phyloP scores from a whole-genome alignment of 1,140 invertebrate genomes.

The Pseudachorutes palmiensis region DNA sequence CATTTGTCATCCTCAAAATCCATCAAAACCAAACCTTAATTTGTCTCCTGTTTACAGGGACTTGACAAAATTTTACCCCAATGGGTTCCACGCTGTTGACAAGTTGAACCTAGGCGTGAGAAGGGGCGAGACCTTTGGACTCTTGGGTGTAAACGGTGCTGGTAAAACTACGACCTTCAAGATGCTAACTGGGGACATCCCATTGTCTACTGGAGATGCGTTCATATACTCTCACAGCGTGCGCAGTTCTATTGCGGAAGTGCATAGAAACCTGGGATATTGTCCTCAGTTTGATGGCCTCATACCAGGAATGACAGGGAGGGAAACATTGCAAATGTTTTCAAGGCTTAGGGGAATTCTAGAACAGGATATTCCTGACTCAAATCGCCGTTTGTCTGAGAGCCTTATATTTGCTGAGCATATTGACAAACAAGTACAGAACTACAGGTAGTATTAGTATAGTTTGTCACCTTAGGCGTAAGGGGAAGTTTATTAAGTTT shows the following conservation, averaged over 20 bases:
- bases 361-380: slow-evolving; percentile 38
- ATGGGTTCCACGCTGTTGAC: slow-evolving; percentile 40
- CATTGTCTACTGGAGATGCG: slow-evolving; percentile 53
- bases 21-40: too few relatives aligned
- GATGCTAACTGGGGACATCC: slow-evolving; percentile 74
- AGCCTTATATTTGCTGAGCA: slow-evolving; percentile 41
- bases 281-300: slow-evolving; percentile 74
- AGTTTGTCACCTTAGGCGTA: background rate
- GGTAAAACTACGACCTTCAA: slow-evolving; percentile 77
- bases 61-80: slow-evolving; percentile 23
- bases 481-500: too few relatives aligned
- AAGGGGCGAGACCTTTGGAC: slow-evolving; percentile 20
- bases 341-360: slow-evolving; percentile 65
- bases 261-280: slow-evolving; percentile 36
- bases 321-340: slow-evolving; percentile 66
- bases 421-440: slow-evolving; percentile 45
- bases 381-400: slow-evolving; percentile 41
- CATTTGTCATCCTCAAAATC: too few relatives aligned
- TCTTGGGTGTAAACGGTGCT: slow-evolving; percentile 43
- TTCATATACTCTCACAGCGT: slow-evolving; percentile 46
- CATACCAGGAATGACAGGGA: slow-evolving; percentile 66
- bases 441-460: slow-evolving; percentile 42
- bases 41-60: slow-evolving; percentile 24
- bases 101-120: slow-evolving; percentile 15
- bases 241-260: slow-evolving; percentile 44